Conservation (phyloP, 1,140 invertebrate genomes). For the Teleopsis dalmanni region DNA sequence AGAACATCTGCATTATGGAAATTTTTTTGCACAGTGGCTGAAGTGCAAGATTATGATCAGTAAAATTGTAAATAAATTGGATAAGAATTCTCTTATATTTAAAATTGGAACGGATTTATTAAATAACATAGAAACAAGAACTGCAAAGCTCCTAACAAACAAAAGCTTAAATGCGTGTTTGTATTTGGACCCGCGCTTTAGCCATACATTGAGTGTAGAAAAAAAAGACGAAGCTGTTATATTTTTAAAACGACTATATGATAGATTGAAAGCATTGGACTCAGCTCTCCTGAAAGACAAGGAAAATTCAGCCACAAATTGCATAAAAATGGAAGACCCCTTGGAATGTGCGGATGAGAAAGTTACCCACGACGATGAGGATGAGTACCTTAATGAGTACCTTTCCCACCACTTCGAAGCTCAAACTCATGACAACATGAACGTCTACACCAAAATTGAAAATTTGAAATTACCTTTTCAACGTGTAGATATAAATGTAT, state of each 20-base stretch:
- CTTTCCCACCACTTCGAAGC: too few species aligned
- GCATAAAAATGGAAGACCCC: too few species aligned
- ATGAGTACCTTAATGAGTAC: too few species aligned
- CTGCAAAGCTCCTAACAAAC: slow-evolving; percentile 7
- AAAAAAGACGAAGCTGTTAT: slow-evolving; percentile 4
- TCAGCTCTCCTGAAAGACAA: too few species aligned
- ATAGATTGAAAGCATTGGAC: too few species aligned
- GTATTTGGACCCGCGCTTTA: slow-evolving; percentile 14
- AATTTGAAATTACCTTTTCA: too few species aligned
- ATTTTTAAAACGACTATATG: slow-evolving; percentile 9
- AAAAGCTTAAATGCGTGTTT: slow-evolving; percentile 4
- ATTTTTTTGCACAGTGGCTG: slow-evolving; percentile 15
- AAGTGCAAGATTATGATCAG: slow-evolving; percentile 9
- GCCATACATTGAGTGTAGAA: slow-evolving; percentile 5
- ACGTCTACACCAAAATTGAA: too few species aligned
- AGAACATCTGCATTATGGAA: slow-evolving; percentile 16
- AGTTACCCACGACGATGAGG: too few species aligned
- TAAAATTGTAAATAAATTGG: background rate
- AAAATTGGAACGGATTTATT: slow-evolving; percentile 5
- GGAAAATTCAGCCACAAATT: too few species aligned
- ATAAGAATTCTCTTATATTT: slow-evolving; percentile 2
- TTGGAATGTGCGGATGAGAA: too few species aligned
- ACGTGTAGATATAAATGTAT: too few species aligned
- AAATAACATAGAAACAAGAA: background rate
- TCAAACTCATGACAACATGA: too few species aligned